Conservation (phyloP, 2,888 invertebrate genomes). For the Ernsta delagoae region DNA sequence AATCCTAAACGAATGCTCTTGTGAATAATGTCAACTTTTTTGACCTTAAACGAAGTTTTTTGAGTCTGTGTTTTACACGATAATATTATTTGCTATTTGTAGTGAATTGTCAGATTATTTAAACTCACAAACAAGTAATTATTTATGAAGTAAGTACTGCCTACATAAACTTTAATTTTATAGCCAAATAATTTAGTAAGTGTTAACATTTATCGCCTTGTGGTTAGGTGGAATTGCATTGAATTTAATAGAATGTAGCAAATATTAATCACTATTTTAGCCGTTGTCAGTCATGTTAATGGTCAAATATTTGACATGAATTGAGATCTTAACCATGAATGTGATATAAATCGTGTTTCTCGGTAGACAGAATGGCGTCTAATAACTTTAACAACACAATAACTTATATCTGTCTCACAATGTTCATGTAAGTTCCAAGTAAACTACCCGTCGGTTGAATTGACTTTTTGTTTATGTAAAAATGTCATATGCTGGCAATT, state of each 20-base stretch:
- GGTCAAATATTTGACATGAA: slow-evolving; percentile 19
- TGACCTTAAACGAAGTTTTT: too few species aligned
- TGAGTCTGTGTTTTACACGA: too few species aligned
- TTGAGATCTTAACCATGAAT: slow-evolving; percentile 20
- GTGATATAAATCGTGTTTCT: slow-evolving; percentile 16
- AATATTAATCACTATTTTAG: slow-evolving; percentile 1
- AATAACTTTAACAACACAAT: slow-evolving; percentile 31
- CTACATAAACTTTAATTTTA: not conserved
- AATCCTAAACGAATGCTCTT: not conserved
- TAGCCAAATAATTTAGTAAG: not conserved
- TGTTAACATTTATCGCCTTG: not conserved
- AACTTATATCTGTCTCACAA: not conserved
- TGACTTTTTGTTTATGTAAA: too few species aligned
- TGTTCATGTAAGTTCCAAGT: too few species aligned
- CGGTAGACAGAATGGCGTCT: slow-evolving; percentile 20
- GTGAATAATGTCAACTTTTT: not conserved
- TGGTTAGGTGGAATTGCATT: not conserved
- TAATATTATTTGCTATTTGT: too few species aligned
- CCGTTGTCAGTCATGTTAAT: slow-evolving; percentile 15
- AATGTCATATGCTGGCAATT: too few species aligned
- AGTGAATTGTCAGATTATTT: too few species aligned
- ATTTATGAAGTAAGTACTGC: too few species aligned
- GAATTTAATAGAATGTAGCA: not conserved
- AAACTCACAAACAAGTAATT: too few species aligned
- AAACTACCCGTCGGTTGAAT: too few species aligned